phyloP scores from a whole-genome alignment of 2,797 vertebrate genomes.

The Glyptemys insculpta region DNA sequence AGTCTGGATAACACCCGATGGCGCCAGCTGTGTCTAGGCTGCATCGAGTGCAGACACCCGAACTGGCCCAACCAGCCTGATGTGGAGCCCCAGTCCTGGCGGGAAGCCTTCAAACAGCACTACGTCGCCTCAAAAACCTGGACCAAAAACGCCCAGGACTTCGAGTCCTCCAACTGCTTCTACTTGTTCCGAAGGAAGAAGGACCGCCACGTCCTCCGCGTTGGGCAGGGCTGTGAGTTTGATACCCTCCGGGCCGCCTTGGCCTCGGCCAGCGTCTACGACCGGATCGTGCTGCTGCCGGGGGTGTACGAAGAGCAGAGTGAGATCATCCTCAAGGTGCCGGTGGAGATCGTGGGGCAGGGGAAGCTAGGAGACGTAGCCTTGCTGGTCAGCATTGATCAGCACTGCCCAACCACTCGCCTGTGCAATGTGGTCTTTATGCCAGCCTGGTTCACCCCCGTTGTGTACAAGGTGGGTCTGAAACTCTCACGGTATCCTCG shows the following conservation, averaged over 20 bases:
- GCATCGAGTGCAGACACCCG: conserved; percentile 88
- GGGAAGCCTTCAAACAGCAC: conserved; percentile 90
- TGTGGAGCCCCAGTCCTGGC: conserved; percentile 88
- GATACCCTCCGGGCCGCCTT: conserved; percentile 87
- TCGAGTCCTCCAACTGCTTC: conserved; percentile 88
- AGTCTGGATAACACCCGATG: conserved; percentile 93
- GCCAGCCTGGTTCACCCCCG: conserved; percentile 92
- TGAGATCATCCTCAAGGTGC: conserved; percentile 88
- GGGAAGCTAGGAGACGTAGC: conserved; percentile 87
- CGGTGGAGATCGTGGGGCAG: conserved; percentile 88
- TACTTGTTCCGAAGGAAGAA: conserved; percentile 88
- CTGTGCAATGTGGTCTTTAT: conserved; percentile 93
- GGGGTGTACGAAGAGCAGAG: conserved; percentile 91
- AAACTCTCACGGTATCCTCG: too few species aligned
- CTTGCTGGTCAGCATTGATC: conserved; percentile 89
- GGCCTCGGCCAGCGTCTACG: conserved; percentile 84
- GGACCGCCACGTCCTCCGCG: conserved; percentile 85
- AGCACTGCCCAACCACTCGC: conserved; percentile 90
- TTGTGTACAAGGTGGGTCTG: conserved; percentile 91
- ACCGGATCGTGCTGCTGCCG: conserved; percentile 87
- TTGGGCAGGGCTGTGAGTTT: conserved; percentile 85
- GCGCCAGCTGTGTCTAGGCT: conserved; percentile 90
- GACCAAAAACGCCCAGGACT: conserved; percentile 86
- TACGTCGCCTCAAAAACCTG: conserved; percentile 89
- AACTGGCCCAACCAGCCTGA: conserved; percentile 91